These are phyloP conservation scores for Muscina levida DNA, from an alignment of 2,888 invertebrate species.

Conservation along the genomic window DNA sequence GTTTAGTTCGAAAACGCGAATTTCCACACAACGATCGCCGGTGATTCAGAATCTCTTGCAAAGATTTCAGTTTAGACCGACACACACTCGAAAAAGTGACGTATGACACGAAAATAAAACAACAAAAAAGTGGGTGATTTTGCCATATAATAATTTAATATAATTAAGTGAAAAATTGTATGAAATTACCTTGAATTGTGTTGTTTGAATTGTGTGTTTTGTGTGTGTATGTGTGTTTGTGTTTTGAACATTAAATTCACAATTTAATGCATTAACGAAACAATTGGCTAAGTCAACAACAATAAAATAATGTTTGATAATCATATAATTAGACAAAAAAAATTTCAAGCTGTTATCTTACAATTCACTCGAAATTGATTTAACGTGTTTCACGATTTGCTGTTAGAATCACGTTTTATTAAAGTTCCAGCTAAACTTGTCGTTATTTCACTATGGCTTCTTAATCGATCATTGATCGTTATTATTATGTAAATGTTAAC, in stretches of 20 bases:
- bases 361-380: not conserved
- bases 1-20: conserved; percentile 73
- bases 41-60: conserved; percentile 29
- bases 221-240: not conserved
- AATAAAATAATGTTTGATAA: not conserved
- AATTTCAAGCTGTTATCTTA: too few species aligned
- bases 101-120: not conserved
- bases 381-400: conserved; percentile 29
- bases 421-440: not conserved
- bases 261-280: too few species aligned
- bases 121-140: conserved; percentile 22
- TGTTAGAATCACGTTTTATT: not conserved
- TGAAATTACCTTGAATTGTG: conserved; percentile 16
- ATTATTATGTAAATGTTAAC: too few species aligned
- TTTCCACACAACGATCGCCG: conserved; percentile 68
- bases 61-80: not conserved
- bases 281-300: not conserved
- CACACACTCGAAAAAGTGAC: conserved; percentile 11
- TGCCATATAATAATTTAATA: not conserved
- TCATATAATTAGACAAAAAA: too few species aligned
- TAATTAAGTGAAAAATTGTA: conserved; percentile 16
- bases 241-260: not conserved
- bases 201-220: not conserved
- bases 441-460: not conserved
- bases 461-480: not conserved